Conservation (phyloP, 2,113 vertebrate species). For the Colius striatus region DNA sequence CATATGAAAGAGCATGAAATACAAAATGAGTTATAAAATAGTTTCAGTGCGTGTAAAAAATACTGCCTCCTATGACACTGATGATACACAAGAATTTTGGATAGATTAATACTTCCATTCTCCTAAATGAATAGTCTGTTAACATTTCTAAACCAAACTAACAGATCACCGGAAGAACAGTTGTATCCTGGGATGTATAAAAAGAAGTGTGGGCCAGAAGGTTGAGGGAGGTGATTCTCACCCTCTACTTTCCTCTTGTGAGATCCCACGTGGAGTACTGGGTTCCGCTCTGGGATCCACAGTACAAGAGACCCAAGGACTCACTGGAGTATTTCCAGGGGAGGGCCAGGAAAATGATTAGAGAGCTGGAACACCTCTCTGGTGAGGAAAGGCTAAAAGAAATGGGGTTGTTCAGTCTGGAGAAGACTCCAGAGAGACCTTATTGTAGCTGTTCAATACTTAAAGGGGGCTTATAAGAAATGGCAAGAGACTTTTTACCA, state of each 20-base stretch:
- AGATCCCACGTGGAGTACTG: not conserved
- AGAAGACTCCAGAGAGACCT: not conserved
- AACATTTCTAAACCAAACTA: not conserved
- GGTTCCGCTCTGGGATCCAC: accelerated
- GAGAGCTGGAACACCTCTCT: not conserved
- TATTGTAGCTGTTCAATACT: not conserved
- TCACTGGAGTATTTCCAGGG: not conserved
- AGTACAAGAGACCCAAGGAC: not conserved
- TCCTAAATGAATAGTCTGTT: not conserved
- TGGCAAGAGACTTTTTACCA: not conserved
- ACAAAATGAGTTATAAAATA: constrained; percentile 31
- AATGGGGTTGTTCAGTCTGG: not conserved
- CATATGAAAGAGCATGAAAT: constrained; percentile 20
- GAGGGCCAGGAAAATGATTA: not conserved
- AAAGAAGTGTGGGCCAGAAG: not conserved
- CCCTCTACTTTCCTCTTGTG: accelerated
- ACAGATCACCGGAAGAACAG: not conserved
- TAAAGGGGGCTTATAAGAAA: not conserved
- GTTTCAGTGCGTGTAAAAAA: not conserved
- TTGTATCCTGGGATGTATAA: not conserved
- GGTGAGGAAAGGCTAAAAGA: not conserved
- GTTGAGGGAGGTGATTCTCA: not conserved
- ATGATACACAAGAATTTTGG: not conserved
- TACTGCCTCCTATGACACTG: not conserved
- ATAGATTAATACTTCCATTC: not conserved